Base-by-base conservation (phyloP, 2,888 invertebrate genomes). In the Oxycera nigricornis region DNA sequence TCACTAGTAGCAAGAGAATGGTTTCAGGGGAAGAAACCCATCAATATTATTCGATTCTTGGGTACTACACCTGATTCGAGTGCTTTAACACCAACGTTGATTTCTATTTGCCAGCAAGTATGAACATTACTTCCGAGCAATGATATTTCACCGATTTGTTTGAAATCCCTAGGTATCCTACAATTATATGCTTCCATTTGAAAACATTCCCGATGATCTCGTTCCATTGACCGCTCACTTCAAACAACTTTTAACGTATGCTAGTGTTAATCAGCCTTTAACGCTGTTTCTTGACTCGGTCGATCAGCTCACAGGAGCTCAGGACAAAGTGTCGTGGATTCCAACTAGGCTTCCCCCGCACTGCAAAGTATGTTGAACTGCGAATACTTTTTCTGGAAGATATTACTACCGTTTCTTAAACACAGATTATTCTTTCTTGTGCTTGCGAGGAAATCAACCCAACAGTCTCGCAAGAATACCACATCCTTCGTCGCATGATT, bases 61-160 rank as follows among this genome's bases (percentile, higher is more conserved):
- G 98, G 98, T 26, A 98, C 97, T 0, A 98, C 98, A 11, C 98
- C 98, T 1, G 97, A 98, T 84, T 97, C 96, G 78, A 97, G 97
- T 78, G 95, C 96, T 26, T 87, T 98, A 57, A 95, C 96, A 0
- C 97, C 97, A 0, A 94, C 98, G 0, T 88, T 98, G 26, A 96
- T 96, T 77, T 97, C 96, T 41, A 94, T 98, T 77, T 98, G 97
- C 83, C 95, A 96, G 83, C 97, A 98, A 89, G 94, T 95, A 85
- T 82, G 77, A 26, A 41, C 50, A 61, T 46, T 14, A 0, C 55
- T 35, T 39, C 14, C 20, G 67, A 55, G 35, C 9, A 55, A 28
- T 61, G 20, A 14, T 46, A 35, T 35, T 11, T 35, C 6, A 7
- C 11, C 7, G 35, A 7, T 35, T 35, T 35, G 11, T 11, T 35